Conservation (phyloP, 2,888 invertebrate genomes). For the Antheraea yamamai region DNA sequence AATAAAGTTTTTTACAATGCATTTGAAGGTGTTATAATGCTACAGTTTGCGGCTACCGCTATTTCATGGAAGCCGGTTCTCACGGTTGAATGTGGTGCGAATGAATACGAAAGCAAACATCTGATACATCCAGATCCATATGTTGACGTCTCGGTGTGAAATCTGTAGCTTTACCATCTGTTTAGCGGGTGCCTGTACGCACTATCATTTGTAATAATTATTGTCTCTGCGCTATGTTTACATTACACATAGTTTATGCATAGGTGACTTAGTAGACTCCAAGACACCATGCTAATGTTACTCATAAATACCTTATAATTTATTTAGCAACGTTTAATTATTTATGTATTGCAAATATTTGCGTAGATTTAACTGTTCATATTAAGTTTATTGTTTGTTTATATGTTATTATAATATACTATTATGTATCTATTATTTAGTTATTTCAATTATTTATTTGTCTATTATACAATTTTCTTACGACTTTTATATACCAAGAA, state of each 20-base stretch:
- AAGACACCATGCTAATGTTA: conserved; percentile 45
- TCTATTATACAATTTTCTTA: background rate
- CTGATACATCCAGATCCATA: conserved; percentile 81
- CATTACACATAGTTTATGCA: conserved; percentile 60
- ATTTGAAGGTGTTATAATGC: conserved; percentile 64
- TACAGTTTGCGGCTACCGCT: conserved; percentile 74
- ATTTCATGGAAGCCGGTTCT: conserved; percentile 69
- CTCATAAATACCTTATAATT: conserved; percentile 27
- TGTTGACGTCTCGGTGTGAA: conserved; percentile 81
- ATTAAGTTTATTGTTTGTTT: background rate
- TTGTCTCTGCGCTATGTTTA: conserved; percentile 79
- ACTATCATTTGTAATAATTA: conserved; percentile 82
- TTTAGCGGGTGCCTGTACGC: conserved; percentile 76
- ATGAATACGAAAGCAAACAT: conserved; percentile 79
- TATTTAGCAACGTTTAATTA: conserved; percentile 15
- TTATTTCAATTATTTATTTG: background rate
- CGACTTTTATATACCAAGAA: too few relatives aligned
- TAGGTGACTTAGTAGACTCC: conserved; percentile 59
- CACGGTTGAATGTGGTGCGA: conserved; percentile 77
- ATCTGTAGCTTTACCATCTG: conserved; percentile 81
- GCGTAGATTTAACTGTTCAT: background rate
- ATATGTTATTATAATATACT: background rate
- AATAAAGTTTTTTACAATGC: conserved; percentile 40
- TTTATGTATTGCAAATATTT: background rate
- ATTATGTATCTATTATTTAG: background rate